Conservation (phyloP, 2,797 vertebrate species). For the Sebastes matsubarae region DNA sequence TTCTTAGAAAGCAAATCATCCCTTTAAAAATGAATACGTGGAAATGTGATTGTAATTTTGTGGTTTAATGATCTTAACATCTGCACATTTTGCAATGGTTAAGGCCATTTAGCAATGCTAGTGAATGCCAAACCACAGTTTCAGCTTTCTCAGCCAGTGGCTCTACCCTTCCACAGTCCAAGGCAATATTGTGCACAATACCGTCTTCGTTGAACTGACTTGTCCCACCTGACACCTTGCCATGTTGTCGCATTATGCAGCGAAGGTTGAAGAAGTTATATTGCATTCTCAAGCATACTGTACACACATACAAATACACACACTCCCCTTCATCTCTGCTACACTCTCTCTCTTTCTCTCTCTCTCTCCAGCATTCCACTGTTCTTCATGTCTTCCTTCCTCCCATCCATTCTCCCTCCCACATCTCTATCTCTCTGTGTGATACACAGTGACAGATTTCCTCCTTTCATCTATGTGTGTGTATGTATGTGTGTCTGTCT, state of each 20-base stretch:
- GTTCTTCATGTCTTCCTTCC: neutral
- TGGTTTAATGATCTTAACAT: neutral
- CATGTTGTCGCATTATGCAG: neutral
- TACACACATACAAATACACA: neutral
- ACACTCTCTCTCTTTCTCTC: neutral
- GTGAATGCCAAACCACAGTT: neutral
- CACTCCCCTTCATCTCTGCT: neutral
- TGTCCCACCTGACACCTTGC: neutral
- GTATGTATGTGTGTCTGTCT: neutral
- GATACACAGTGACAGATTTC: constrained; percentile 35
- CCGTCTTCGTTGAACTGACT: neutral
- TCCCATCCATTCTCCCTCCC: constrained; percentile 3
- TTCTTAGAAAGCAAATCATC: neutral
- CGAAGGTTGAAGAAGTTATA: neutral
- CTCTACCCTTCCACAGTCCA: neutral
- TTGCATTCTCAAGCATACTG: neutral
- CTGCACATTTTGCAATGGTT: neutral
- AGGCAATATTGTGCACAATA: neutral
- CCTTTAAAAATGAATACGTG: neutral
- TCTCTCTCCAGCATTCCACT: neutral
- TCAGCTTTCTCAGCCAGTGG: neutral
- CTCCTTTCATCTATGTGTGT: constrained; percentile 29
- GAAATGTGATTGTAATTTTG: neutral
- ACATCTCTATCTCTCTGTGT: constrained; percentile 7
- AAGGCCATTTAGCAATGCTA: neutral